Evolutionary conservation across 2,888 invertebrate species (phyloP).

Genomic region (Phyllotreta striolata): DNA sequence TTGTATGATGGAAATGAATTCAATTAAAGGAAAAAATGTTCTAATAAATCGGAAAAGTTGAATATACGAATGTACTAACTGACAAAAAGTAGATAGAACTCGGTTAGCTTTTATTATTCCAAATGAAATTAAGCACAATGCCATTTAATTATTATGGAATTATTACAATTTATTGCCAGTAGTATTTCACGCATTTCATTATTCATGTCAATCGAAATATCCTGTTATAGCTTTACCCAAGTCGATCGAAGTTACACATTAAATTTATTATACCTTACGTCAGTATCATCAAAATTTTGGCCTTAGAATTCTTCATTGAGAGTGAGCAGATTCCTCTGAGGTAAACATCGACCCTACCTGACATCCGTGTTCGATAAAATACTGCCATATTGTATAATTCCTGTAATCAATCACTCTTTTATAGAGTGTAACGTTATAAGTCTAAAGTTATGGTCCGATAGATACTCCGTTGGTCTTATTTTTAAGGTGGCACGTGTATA

Average conservation of each 20-base stretch:
- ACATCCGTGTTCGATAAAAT: conserved; percentile 29
- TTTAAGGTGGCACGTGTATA: conserved; percentile 38
- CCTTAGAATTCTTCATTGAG: conserved; percentile 21
- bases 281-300: conserved; percentile 22
- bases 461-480: conserved; percentile 41
- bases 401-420: conserved; percentile 45
- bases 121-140: too few species aligned
- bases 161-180: too few species aligned
- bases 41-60: too few species aligned
- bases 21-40: too few species aligned
- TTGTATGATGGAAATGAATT: too few species aligned
- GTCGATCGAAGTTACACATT: conserved; percentile 12
- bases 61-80: too few species aligned
- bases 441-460: conserved; percentile 38
- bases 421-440: conserved; percentile 30
- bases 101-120: too few species aligned
- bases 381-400: conserved; percentile 38
- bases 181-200: too few species aligned
- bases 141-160: too few species aligned
- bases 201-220: too few species aligned
- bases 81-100: too few species aligned
- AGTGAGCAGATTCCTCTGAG: conserved; percentile 22
- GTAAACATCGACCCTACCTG: conserved; percentile 34
- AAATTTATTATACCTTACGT: conserved; percentile 27
- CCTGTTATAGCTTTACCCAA: too few species aligned